phyloP scores from a whole-genome alignment of 1,140 invertebrate species.

The Apocrypta bakeri region DNA sequence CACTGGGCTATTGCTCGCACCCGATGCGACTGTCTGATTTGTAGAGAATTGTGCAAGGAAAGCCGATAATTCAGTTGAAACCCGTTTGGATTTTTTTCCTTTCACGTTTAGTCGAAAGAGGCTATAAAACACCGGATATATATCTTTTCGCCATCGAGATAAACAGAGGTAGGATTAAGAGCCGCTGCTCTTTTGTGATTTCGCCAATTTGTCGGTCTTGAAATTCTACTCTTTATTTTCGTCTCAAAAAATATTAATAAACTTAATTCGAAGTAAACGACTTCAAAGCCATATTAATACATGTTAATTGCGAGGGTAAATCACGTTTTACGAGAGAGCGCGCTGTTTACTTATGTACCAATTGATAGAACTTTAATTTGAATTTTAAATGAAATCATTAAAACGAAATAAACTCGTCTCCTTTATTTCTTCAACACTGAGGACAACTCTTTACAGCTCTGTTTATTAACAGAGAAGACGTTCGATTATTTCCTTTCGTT shows the following conservation, averaged over 20 bases:
- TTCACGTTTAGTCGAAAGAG: background rate
- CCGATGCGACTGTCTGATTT: background rate
- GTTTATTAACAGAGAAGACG: too few species aligned
- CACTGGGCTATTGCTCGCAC: background rate
- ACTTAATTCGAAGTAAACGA: too few species aligned
- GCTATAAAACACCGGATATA: background rate
- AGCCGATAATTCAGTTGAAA: background rate
- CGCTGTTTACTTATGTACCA: background rate
- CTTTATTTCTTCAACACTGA: too few species aligned
- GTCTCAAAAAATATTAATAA: too few species aligned
- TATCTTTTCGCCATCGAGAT: background rate
- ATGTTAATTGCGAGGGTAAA: slow-evolving; percentile 1
- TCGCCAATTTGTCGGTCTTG: background rate
- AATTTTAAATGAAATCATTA: background rate
- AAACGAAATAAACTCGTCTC: background rate
- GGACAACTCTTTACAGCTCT: too few species aligned
- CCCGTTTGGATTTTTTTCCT: background rate
- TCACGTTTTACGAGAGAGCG: background rate
- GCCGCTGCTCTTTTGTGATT: background rate
- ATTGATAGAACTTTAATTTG: background rate
- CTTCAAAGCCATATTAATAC: background rate
- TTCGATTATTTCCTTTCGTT: too few species aligned
- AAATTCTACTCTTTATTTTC: background rate
- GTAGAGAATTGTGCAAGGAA: background rate
- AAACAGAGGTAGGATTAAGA: background rate